Conservation (phyloP, 2,113 vertebrate genomes). For the Callithrix jacchus region DNA sequence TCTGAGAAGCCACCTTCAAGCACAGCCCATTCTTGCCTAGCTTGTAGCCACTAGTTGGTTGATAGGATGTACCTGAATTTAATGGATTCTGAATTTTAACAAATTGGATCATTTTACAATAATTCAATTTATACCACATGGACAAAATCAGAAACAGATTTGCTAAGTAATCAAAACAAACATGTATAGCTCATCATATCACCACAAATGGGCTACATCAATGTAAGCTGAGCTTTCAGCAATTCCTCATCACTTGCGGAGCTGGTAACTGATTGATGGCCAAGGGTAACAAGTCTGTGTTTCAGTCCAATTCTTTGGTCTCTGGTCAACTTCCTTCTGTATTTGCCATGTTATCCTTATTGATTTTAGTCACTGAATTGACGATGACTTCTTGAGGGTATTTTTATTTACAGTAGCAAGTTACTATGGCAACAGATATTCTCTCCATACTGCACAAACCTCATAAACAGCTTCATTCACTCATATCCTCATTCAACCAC, state of each 20-base stretch:
- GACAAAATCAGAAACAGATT: conserved; percentile 48
- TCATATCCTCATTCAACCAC: not conserved
- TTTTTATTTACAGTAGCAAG: not conserved
- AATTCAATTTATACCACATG: not conserved
- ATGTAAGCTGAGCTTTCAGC: not conserved
- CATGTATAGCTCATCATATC: not conserved
- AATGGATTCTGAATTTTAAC: conserved; percentile 16
- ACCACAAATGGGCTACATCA: not conserved
- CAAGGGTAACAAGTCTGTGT: not conserved
- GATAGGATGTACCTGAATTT: not conserved
- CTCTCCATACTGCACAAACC: not conserved
- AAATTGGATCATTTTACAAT: conserved; percentile 33
- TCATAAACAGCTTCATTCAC: not conserved
- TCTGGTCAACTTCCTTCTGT: not conserved
- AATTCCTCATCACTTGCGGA: not conserved
- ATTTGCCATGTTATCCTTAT: not conserved
- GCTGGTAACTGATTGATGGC: not conserved
- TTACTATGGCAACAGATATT: not conserved
- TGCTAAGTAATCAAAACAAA: conserved; percentile 38
- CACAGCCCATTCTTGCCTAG: not conserved
- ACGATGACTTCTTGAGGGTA: not conserved
- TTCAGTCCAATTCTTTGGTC: not conserved
- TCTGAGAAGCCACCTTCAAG: not conserved
- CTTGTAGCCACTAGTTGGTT: no score
- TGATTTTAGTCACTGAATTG: not conserved